Evolutionary conservation across 1,140 invertebrate species (phyloP).

Genomic region (Lordiphosa clarofinis): DNA sequence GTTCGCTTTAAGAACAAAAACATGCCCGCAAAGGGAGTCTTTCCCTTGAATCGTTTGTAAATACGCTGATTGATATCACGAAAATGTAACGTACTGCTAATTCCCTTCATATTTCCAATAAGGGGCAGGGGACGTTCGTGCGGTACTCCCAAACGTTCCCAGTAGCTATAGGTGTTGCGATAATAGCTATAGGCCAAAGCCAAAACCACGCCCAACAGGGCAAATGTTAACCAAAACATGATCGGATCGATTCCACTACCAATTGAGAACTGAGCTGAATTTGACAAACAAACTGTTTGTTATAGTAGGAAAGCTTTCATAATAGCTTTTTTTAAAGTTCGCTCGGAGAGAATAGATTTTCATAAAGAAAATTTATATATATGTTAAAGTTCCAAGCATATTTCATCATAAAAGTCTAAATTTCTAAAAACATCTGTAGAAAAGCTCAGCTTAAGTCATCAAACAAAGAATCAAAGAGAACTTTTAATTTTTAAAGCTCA

Average conservation of each 20-base stretch:
- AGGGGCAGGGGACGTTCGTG: slow-evolving; percentile 62
- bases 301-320: neutral
- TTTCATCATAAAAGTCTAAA: no score
- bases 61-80: slow-evolving; percentile 45
- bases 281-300: neutral
- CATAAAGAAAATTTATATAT: no score
- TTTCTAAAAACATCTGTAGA: no score
- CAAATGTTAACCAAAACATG: slow-evolving; percentile 28
- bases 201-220: slow-evolving; percentile 28
- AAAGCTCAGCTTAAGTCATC: no score
- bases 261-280: slow-evolving; percentile 7
- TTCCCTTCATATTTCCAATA: slow-evolving; percentile 63
- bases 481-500: no score
- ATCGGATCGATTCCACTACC: neutral
- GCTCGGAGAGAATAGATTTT: no score
- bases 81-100: slow-evolving; percentile 35
- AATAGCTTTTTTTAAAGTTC: neutral
- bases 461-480: no score
- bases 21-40: slow-evolving; percentile 48
- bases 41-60: slow-evolving; percentile 68
- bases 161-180: slow-evolving; percentile 65
- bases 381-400: no score
- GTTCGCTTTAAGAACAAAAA: slow-evolving; percentile 44
- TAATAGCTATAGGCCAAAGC: slow-evolving; percentile 32
- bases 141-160: slow-evolving; percentile 75